Evolutionary conservation across 2,797 vertebrate genomes (phyloP).

Genomic region (Threskiornis aethiopicus): DNA sequence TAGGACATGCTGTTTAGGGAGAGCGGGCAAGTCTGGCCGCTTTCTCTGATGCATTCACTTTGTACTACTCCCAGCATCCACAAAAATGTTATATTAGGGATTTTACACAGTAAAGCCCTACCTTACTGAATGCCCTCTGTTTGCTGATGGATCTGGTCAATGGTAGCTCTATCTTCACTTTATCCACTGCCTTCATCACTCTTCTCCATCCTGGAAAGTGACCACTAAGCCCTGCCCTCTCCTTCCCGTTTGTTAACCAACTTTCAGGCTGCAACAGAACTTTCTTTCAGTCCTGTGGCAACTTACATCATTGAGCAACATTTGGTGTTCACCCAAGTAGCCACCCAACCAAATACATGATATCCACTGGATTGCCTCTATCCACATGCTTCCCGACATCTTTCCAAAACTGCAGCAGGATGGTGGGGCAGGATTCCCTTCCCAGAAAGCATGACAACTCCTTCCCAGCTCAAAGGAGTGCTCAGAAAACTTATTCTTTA

Average conservation of each 20-base stretch:
- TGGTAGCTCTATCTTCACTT: neutral
- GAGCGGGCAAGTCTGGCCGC: neutral
- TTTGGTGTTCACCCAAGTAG: neutral
- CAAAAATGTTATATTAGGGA: neutral
- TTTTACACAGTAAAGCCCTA: neutral
- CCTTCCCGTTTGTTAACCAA: neutral
- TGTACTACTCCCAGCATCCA: neutral
- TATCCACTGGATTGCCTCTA: neutral
- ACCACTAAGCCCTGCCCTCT: neutral
- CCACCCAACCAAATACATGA: neutral
- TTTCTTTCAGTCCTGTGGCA: neutral
- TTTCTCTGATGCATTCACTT: neutral
- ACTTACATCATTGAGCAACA: neutral
- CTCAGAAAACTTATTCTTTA: neutral
- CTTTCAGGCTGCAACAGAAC: neutral
- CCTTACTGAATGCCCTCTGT: neutral
- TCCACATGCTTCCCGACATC: neutral
- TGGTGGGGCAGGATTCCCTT: neutral
- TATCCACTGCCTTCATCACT: neutral
- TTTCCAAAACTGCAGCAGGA: neutral
- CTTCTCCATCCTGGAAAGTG: neutral
- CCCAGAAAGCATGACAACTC: neutral
- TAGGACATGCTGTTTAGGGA: neutral
- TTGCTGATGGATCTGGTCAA: neutral
- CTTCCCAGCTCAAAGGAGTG: neutral